Base-by-base conservation (phyloP, 2,113 vertebrate genomes). In the Oreotrochilus melanogaster region DNA sequence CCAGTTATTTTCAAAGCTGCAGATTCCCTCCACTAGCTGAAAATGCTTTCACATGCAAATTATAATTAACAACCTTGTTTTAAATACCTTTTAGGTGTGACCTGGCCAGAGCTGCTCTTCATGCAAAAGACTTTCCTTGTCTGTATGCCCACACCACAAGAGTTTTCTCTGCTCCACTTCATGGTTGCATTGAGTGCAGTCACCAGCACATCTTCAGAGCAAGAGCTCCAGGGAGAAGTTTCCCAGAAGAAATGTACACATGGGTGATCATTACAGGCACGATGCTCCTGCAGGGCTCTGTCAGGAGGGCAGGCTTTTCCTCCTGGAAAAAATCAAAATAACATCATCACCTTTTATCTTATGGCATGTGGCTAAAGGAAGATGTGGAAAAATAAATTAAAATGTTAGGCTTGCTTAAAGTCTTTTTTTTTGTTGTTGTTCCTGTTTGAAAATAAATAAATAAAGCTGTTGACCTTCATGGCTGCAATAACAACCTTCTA, bases 181-280 rank as follows among this genome's bases (percentile, higher is more conserved):
- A 72, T 4, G 10, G 97, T 98, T 43, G 93, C 71, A 57, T 99
- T 99, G 61, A 97, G 88, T 2, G 95, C 78, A 4, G 97, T 93
- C 51, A 97, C 67, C 54, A 97, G 95, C 1, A 60, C 37, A 2
- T 98, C 98, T 74, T 98, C 95, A 5, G 98, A 97, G 94, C 99
- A 99, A 22, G 98, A 92, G 30, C 98, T 98, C 99, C 99, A 99
- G 21, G 98, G 94, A 5, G 98, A 98, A 1, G 97, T 95, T 33
- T 99, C 98, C 99, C 99, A 99, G 95, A 98, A 98, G 88, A 99
- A 98, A 11, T 98, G 96, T 21, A 96, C 81, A 10, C 99, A 99
- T 0, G 97, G 98, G 78, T 99, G 98, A 30, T 98, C 97, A 4
- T 98, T 99, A 91, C 99, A 99, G 35, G 97, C 69, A 30, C 99